Evolutionary conservation across 2,797 vertebrate genomes (phyloP).

Genomic region (Phataginus tricuspis): DNA sequence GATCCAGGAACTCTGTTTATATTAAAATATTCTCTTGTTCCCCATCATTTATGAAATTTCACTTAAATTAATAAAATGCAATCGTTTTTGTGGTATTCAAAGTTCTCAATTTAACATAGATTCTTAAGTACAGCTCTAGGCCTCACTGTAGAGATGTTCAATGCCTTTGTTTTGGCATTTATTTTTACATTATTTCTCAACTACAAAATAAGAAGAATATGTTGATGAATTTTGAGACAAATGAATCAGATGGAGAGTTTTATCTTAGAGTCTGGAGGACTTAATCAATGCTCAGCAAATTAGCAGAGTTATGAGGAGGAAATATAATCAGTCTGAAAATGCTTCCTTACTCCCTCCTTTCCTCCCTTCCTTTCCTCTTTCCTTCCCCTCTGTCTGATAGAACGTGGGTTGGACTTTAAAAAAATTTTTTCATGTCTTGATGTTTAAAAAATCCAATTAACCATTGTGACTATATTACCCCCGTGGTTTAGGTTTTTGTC

Average conservation of each 20-base stretch:
- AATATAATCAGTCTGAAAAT: neutral
- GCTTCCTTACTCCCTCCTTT: neutral
- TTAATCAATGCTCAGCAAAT: neutral
- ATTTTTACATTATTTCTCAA: neutral
- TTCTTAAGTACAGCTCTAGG: neutral
- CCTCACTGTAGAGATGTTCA: neutral
- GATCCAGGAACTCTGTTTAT: neutral
- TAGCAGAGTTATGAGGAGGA: neutral
- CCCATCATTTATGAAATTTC: neutral
- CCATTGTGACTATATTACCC: neutral
- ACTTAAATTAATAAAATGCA: neutral
- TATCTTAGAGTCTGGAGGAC: neutral
- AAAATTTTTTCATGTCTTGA: neutral
- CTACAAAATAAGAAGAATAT: neutral
- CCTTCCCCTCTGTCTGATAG: neutral
- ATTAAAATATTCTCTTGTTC: neutral
- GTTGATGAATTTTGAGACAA: neutral
- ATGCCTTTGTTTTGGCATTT: neutral
- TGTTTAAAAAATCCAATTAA: neutral
- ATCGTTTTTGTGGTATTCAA: neutral
- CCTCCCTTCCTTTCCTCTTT: neutral
- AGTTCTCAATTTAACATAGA: neutral
- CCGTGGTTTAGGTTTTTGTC: neutral
- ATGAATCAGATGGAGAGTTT: neutral
- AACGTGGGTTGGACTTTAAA: neutral